These are phyloP conservation scores for Ictalurus punctatus DNA, from an alignment of 2,113 vertebrate species.

Conservation along the genomic window DNA sequence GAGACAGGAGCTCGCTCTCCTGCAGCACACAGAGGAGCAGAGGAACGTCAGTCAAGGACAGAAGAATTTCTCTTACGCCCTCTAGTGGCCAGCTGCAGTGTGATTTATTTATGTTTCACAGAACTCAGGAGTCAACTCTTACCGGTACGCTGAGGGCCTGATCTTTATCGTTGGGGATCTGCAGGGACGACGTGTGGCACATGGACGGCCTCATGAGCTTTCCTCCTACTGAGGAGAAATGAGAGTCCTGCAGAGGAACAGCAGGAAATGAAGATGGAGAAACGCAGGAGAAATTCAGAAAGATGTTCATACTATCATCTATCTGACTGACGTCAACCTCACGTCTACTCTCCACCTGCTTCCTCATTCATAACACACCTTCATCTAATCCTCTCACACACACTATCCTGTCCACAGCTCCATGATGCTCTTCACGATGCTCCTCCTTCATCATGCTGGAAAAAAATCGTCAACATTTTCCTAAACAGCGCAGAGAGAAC, in stretches of 20 bases:
- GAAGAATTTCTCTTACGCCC: neutral
- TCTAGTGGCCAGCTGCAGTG: neutral
- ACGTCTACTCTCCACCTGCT: neutral
- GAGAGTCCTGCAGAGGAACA: constrained; percentile 64
- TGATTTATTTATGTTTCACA: neutral
- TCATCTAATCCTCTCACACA: neutral
- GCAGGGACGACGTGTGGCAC: constrained; percentile 77
- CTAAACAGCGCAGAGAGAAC: neutral
- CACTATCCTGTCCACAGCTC: neutral
- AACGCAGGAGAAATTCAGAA: neutral
- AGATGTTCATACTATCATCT: neutral
- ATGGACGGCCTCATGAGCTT: constrained; percentile 65
- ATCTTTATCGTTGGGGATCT: constrained; percentile 74
- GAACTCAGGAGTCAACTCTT: constrained; percentile 33
- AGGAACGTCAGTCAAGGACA: neutral
- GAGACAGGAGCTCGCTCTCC: constrained; percentile 70
- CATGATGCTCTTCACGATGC: neutral
- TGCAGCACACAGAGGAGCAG: constrained; percentile 36
- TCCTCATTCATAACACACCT: neutral
- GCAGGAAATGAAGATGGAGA: neutral
- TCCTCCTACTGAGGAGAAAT: constrained; percentile 65
- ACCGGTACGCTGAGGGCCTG: constrained; percentile 73
- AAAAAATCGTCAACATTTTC: neutral
- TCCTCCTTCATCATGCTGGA: neutral
- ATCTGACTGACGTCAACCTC: neutral